phyloP scores from a whole-genome alignment of 2,797 vertebrate genomes.

The Sebastes wilsoni region DNA sequence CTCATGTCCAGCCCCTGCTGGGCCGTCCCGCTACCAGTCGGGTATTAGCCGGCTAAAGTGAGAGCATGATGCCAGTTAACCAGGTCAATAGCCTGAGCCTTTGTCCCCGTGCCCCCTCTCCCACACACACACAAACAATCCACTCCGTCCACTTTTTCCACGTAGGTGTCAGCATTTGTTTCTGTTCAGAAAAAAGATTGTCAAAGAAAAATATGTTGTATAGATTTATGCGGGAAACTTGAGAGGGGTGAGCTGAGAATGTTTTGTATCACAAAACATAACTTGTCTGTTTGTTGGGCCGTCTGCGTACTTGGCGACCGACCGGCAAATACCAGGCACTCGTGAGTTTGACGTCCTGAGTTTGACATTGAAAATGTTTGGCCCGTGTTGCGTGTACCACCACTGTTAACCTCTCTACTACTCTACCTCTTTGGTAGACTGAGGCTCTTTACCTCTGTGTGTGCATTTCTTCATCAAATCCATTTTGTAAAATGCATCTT shows the following conservation, averaged over 20 bases:
- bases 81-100: slow-evolving; percentile 33
- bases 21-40: slow-evolving; percentile 14
- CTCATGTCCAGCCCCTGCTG: background rate
- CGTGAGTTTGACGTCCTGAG: background rate
- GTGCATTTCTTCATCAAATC: background rate
- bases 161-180: slow-evolving; percentile 36
- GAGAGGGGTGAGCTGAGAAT: slow-evolving; percentile 21
- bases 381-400: background rate
- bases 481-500: background rate
- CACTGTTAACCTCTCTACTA: background rate
- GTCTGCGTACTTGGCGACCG: background rate
- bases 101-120: background rate
- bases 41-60: slow-evolving; percentile 19
- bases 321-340: slow-evolving; percentile 9
- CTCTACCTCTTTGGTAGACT: background rate
- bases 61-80: slow-evolving; percentile 40
- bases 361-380: background rate
- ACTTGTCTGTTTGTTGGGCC: slow-evolving; percentile 35
- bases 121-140: background rate
- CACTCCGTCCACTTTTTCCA: background rate
- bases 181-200: background rate
- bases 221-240: slow-evolving; percentile 30
- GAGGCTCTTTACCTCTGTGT: background rate
- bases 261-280: slow-evolving; percentile 23
- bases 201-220: background rate